Percentiles rank a stretch among this genome's conserved stretches.
Evolutionary conservation across 2,888 invertebrate genomes (phyloP).

Genomic region (Rapana venosa): DNA sequence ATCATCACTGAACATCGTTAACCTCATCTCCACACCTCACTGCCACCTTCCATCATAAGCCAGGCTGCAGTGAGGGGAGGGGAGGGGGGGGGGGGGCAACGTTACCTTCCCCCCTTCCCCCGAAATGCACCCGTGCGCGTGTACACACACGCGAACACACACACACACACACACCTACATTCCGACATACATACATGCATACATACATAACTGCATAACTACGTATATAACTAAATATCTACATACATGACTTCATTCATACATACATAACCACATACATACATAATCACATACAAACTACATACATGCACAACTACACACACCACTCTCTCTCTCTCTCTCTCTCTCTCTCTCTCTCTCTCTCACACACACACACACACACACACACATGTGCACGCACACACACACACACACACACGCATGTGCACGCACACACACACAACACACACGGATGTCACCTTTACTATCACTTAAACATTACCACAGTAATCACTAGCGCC

Average conservation of each 20-base stretch:
- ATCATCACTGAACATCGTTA: too few relatives aligned
- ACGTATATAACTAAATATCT: neutral
- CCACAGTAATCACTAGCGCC: too few relatives aligned
- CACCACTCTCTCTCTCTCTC: too few relatives aligned
- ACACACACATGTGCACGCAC: slow-evolving; percentile 16
- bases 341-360: too few relatives aligned
- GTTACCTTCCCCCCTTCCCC: too few relatives aligned
- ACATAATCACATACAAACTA: neutral
- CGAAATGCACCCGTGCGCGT: neutral
- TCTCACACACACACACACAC: slow-evolving; percentile 11
- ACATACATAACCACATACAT: slow-evolving; percentile 3
- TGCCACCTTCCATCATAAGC: too few relatives aligned
- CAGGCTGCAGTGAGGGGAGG: too few relatives aligned
- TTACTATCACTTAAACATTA: too few relatives aligned
- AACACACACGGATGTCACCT: too few relatives aligned
- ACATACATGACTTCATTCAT: neutral
- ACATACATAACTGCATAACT: neutral
- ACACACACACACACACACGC: slow-evolving; percentile 10
- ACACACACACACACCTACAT: slow-evolving; percentile 26
- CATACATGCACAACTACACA: slow-evolving; percentile 55
- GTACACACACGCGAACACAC: neutral
- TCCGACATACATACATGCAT: neutral
- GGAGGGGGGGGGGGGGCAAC: neutral
- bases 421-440: neutral
- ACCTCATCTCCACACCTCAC: too few relatives aligned